Conservation (phyloP, 2,113 vertebrate species). For the Xiphophorus maculatus region DNA sequence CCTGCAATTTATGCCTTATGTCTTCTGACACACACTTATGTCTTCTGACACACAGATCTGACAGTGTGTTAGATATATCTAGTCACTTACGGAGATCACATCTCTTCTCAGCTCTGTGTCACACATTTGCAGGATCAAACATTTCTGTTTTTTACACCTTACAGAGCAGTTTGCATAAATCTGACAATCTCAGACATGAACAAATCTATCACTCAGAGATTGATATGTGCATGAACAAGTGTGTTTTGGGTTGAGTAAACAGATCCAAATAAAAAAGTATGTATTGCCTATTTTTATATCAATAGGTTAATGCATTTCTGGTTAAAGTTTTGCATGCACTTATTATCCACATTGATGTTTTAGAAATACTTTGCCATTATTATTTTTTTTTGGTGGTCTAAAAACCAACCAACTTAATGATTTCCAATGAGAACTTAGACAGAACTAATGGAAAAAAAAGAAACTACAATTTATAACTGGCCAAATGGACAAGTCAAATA, state of each 20-base stretch:
- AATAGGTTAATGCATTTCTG: not conserved
- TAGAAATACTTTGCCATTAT: not conserved
- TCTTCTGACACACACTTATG: conserved; percentile 9
- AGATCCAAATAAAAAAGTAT: too few species aligned
- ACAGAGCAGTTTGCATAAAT: conserved; percentile 11
- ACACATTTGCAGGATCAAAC: conserved; percentile 23
- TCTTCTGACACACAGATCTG: conserved; percentile 6
- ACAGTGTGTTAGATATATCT: conserved; percentile 17
- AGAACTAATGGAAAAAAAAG: too few species aligned
- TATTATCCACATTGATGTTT: not conserved
- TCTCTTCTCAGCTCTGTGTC: conserved; percentile 22
- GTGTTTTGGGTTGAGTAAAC: too few species aligned
- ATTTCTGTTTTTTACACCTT: not conserved
- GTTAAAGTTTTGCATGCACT: too few species aligned
- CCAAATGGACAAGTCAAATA: too few species aligned
- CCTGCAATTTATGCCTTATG: conserved; percentile 10
- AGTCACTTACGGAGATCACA: conserved; percentile 1
- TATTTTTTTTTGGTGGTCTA: not conserved
- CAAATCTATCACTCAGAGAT: conserved; percentile 29
- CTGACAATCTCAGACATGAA: conserved; percentile 15
- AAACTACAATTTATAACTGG: too few species aligned
- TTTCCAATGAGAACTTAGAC: not conserved
- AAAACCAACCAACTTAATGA: not conserved
- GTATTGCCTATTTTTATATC: not conserved
- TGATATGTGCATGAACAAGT: not conserved